Evolutionary conservation across 2,888 invertebrate species (phyloP).

Genomic region (Conistra vaccinii): DNA sequence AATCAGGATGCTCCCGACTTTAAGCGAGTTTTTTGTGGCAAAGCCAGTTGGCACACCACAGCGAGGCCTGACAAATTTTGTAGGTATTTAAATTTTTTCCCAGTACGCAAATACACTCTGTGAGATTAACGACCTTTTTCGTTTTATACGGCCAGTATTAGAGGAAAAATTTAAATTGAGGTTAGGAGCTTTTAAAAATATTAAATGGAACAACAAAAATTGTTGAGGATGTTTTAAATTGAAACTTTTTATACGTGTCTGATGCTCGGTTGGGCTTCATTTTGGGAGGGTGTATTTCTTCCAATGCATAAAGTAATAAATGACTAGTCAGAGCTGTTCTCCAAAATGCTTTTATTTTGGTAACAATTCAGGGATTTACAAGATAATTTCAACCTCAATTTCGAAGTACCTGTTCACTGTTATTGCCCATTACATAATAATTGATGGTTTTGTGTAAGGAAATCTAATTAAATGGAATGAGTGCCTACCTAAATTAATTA

Average conservation of each 20-base stretch:
- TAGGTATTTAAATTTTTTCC: constrained; percentile 66
- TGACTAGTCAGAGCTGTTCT: not conserved
- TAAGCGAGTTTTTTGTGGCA: constrained; percentile 74
- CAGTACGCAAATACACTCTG: constrained; percentile 68
- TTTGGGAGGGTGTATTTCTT: constrained; percentile 2
- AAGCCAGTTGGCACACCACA: constrained; percentile 76
- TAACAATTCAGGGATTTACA: not conserved
- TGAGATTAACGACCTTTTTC: constrained; percentile 66
- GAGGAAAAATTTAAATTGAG: constrained; percentile 46
- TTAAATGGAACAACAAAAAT: constrained; percentile 48
- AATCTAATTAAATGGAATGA: constrained; percentile 47
- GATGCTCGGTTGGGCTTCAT: constrained; percentile 9
- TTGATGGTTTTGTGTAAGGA: constrained; percentile 24
- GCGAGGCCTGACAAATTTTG: constrained; percentile 67
- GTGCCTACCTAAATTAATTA: constrained; percentile 31
- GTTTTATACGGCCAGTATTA: constrained; percentile 59
- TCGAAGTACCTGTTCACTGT: constrained; percentile 34
- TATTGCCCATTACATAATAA: constrained; percentile 36
- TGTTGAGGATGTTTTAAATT: constrained; percentile 46
- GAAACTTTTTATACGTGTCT: constrained; percentile 34
- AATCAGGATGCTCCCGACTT: constrained; percentile 75
- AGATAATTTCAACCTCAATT: constrained; percentile 25
- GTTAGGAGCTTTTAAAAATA: constrained; percentile 63
- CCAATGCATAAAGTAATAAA: not conserved
- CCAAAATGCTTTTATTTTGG: not conserved